A percentile compares a stretch with the other conserved stretches of the same genome.
These are phyloP conservation scores for Cottoperca gobio DNA, from an alignment of 2,797 vertebrate species.

Conservation along the genomic window DNA sequence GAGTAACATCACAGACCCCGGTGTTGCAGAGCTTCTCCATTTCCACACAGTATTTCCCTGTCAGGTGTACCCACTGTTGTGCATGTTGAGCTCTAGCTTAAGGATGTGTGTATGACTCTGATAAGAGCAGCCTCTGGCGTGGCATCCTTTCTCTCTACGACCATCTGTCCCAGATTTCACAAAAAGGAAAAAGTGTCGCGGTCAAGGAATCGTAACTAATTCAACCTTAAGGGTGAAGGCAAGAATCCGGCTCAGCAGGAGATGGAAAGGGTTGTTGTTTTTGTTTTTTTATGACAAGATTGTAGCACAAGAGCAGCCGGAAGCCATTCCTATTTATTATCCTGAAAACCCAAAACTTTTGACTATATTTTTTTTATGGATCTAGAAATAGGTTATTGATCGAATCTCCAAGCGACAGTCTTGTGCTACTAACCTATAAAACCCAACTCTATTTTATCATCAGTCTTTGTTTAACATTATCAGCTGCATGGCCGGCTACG, in stretches of 20 bases:
- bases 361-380: background rate
- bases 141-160: slow-evolving; percentile 63
- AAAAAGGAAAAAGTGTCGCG: slow-evolving; percentile 72
- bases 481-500: background rate
- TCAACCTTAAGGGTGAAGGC: slow-evolving; percentile 76
- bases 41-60: slow-evolving; percentile 13
- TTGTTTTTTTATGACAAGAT: slow-evolving; percentile 36
- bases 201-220: slow-evolving; percentile 82
- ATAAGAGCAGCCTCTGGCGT: slow-evolving; percentile 77
- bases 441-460: background rate
- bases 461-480: background rate
- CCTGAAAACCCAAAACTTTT: slow-evolving; percentile 8
- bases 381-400: background rate
- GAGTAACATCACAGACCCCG: background rate
- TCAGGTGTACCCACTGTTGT: slow-evolving; percentile 37
- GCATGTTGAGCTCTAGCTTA: slow-evolving; percentile 41
- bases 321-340: slow-evolving; percentile 29
- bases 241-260: slow-evolving; percentile 53
- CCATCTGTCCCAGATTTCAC: slow-evolving; percentile 83
- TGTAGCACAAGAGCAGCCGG: slow-evolving; percentile 39
- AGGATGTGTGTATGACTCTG: slow-evolving; percentile 46
- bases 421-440: background rate
- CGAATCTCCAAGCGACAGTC: background rate
- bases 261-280: slow-evolving; percentile 22
- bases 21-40: background rate